phyloP scores from a whole-genome alignment of 2,888 invertebrate genomes.

The Eubasilissa splendida region DNA sequence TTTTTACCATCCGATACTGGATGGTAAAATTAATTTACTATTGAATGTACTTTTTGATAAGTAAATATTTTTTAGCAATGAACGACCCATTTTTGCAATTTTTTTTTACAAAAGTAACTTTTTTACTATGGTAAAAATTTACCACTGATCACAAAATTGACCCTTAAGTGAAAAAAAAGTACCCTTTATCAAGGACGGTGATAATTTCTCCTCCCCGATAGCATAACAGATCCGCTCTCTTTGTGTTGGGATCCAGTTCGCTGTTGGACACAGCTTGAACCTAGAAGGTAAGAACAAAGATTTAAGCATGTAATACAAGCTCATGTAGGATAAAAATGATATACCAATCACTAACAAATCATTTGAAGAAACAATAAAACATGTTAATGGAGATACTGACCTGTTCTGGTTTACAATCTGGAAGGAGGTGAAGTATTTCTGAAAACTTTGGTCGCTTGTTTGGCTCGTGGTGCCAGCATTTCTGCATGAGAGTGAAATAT shows the following conservation, averaged over 20 bases:
- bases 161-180: constrained; percentile 60
- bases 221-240: constrained; percentile 80
- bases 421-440: constrained; percentile 84
- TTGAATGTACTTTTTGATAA: no score
- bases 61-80: no score
- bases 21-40: no score
- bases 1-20: no score
- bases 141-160: no score
- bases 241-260: constrained; percentile 69
- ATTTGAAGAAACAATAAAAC: background rate
- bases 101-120: no score
- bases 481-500: constrained; percentile 92
- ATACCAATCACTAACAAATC: background rate
- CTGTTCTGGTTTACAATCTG: constrained; percentile 92
- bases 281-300: constrained; percentile 60
- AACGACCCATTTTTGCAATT: no score
- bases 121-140: no score
- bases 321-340: background rate
- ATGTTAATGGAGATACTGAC: constrained; percentile 62
- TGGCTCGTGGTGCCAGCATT: constrained; percentile 97
- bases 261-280: constrained; percentile 81
- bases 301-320: background rate
- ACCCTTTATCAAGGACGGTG: constrained; percentile 90
- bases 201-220: constrained; percentile 93
- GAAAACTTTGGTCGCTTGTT: constrained; percentile 90